Evolutionary conservation across 2,113 vertebrate species (phyloP), one percentile per base, ranked within the genome.

Genomic region (Chascanopsetta lugubris): DNA sequence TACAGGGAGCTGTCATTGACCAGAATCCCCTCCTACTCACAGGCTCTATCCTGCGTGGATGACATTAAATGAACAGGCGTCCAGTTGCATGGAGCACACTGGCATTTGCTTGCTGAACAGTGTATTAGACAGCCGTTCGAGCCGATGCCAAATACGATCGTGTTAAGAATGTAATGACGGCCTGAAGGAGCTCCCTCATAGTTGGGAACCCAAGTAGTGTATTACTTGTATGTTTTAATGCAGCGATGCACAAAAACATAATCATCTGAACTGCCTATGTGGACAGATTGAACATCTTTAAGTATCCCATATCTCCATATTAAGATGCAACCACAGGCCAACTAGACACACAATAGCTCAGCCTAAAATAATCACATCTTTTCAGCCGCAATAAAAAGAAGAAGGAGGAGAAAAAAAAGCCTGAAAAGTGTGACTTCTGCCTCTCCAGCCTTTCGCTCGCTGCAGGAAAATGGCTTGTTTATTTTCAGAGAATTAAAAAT

Each of bases 1-100:
- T 71, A 61, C 30, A 6, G 58, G 73, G 70, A 72, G n/a, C 34
- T 47, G 63, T 55, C 59, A 76, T 55, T 61, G 46, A 55, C 50
- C 55, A 34, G 43, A 27, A 30, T 54, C 68, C 70, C 61, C 57
- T 69, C 40, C 32, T 40, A 48, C 47, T 49, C 21, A 20, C 30
- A 40, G 24, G 22, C 72, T 83, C 69, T 62, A 57, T 78, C 50
- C 56, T 40, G 54, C 47, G 58, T 32, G 61, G 68, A 75, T 69
- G 69, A 36, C 72, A 61, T 83, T 83, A 79, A 82, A 74, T 55
- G 77, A 63, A 77, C 71, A 83, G 53, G 58, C 58, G 54, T 61
- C 60, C 43, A 59, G 64, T 42, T n/a, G n/a, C n/a, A n/a, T n/a
- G n/a, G n/a, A 77, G 40, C 29, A 17, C 40, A 10, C 59, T 27